Evolutionary conservation across 2,888 invertebrate species (phyloP).

Genomic region (Pterostichus madidus): DNA sequence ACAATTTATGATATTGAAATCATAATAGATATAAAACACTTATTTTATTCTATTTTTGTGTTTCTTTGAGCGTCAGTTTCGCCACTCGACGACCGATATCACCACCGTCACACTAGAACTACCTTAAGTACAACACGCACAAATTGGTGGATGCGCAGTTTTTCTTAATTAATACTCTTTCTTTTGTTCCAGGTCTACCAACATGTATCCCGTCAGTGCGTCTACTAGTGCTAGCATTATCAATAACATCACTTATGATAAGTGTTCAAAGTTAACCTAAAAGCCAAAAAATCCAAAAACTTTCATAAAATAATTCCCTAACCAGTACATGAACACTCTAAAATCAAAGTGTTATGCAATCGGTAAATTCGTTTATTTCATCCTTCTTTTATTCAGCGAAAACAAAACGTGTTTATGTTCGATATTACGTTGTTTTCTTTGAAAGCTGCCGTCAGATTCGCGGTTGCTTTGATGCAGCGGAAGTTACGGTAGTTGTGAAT

Average conservation of each 20-base stretch:
- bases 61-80: no score
- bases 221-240: constrained; percentile 8
- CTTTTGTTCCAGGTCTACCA: constrained; percentile 47
- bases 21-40: no score
- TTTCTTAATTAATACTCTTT: neutral
- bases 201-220: constrained; percentile 10
- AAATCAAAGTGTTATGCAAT: constrained; percentile 27
- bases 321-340: constrained; percentile 21
- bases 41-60: no score
- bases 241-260: constrained; percentile 37
- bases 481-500: neutral
- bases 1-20: no score
- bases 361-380: constrained; percentile 17
- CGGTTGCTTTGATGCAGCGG: constrained; percentile 23
- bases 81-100: no score
- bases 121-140: no score
- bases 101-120: no score
- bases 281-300: constrained; percentile 28
- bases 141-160: no score
- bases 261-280: constrained; percentile 55
- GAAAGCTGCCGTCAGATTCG: constrained; percentile 39
- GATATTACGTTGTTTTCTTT: constrained; percentile 48
- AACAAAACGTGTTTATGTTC: constrained; percentile 49
- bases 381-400: constrained; percentile 36
- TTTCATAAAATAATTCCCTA: constrained; percentile 11